Evolutionary conservation across 2,888 invertebrate genomes (phyloP).

Genomic region (Deroplatys truncata): DNA sequence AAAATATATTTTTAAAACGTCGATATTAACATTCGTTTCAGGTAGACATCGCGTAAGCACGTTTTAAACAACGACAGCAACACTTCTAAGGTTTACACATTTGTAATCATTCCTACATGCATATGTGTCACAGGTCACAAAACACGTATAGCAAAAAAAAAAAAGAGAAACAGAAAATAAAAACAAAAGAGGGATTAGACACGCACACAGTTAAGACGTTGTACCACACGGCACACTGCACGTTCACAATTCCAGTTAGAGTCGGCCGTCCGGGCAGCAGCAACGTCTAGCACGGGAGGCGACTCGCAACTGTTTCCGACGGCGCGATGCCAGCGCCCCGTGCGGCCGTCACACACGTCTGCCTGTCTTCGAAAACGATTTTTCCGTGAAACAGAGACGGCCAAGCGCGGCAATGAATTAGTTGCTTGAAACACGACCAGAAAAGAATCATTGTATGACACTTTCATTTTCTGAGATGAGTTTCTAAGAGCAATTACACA

Average conservation of each 20-base stretch:
- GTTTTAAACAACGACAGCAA: background rate
- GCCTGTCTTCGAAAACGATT: background rate
- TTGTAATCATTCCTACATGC: background rate
- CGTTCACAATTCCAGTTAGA: background rate
- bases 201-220: background rate
- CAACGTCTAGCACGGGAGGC: background rate
- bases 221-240: background rate
- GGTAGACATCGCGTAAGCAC: background rate
- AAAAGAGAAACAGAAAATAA: background rate
- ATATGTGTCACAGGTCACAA: background rate
- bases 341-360: conserved; percentile 1
- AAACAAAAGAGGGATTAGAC: background rate
- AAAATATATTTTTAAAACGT: background rate
- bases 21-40: background rate
- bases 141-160: background rate
- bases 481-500: background rate
- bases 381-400: background rate
- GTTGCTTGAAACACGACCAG: background rate
- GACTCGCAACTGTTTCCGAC: conserved; percentile 3
- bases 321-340: conserved; percentile 12
- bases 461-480: background rate
- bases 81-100: background rate
- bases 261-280: background rate
- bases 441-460: background rate
- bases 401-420: background rate